These are phyloP conservation scores for Harpalus rubripes DNA, from an alignment of 2,888 invertebrate genomes.

Conservation along the genomic window DNA sequence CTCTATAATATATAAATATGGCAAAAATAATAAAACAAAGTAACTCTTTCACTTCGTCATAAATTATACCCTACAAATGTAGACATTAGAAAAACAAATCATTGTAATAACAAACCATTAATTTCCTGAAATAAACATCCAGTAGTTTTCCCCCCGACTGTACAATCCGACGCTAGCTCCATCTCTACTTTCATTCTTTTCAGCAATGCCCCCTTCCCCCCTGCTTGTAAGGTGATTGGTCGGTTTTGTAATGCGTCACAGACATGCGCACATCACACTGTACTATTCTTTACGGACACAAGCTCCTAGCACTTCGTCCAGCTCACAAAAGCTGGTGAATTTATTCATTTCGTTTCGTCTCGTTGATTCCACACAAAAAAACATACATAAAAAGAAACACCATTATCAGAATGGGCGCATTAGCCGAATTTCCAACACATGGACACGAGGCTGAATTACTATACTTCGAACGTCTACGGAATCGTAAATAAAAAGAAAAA, in stretches of 20 bases:
- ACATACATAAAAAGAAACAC: constrained; percentile 43
- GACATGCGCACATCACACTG: not conserved
- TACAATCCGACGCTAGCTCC: constrained; percentile 1
- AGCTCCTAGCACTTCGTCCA: not conserved
- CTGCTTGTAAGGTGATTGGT: not conserved
- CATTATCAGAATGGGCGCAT: constrained; percentile 16
- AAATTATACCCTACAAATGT: not conserved
- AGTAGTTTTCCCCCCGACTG: not conserved
- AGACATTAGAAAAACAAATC: not conserved
- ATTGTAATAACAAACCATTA: not conserved
- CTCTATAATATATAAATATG: no score
- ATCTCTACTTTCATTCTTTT: not conserved
- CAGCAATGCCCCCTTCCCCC: not conserved
- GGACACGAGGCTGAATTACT: constrained; percentile 15
- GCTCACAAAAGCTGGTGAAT: constrained; percentile 24
- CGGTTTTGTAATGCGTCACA: constrained; percentile 34
- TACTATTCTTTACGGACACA: constrained; percentile 4
- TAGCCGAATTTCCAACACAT: constrained; percentile 37
- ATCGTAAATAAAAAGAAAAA: constrained; percentile 15
- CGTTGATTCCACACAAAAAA: constrained; percentile 40
- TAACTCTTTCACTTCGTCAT: no score
- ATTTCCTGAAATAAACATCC: not conserved
- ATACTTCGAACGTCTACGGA: constrained; percentile 12
- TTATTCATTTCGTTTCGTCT: constrained; percentile 44
- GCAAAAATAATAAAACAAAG: no score